Base-by-base conservation (phyloP, 1,140 invertebrate species). In the Drosophila cardini region DNA sequence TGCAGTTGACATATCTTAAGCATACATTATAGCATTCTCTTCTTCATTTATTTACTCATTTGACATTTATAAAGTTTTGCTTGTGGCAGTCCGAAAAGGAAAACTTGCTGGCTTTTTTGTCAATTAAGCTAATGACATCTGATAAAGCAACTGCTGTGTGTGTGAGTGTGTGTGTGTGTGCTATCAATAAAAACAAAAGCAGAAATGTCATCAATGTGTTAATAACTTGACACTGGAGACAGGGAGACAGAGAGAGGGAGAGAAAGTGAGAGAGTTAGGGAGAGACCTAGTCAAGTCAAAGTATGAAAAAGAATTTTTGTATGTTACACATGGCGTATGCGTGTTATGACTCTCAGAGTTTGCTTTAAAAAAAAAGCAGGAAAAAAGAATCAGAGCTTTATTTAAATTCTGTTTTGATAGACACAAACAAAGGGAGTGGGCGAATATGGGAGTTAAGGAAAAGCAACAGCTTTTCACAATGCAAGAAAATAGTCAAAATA, bases 251-350 rank as follows among this genome's bases (percentile, higher is more conserved):
- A 6, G 13, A 32, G 7, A 32, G 15, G n/a, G 18, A 18, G 26
- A n/a, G 26, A 46, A 21, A 50, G 34, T 11, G 42, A 6, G 21
- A 32, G 11, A 8, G n/a, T n/a, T n/a, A n/a, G n/a, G n/a, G 13
- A 34, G 8, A 34, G 16, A 26, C 2, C 1, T 26, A 3, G 21
- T 5, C 21, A 26, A 2, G 21, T 2, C 21, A 53, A 52, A 38
- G 16, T 11, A 4, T n/a, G 36, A 26, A 13, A 26, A 9, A 63
- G 13, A 72, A 60, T 16, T 72, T 73, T 30, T 32, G 45, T 48
- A 32, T 71, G 63, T 32, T 60, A 46, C 63, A 82, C 79, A 52
- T 18, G 79, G 60, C 80, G 79, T 82, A 78, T 82, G 42, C 72
- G 71, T 82, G 72, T 57, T 72, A 71, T 78, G 38, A 1, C 36